Percentiles rank a stretch among this genome's conserved stretches.
Conservation (phyloP, 2,113 vertebrate species). For the Paradisaea rubra region DNA sequence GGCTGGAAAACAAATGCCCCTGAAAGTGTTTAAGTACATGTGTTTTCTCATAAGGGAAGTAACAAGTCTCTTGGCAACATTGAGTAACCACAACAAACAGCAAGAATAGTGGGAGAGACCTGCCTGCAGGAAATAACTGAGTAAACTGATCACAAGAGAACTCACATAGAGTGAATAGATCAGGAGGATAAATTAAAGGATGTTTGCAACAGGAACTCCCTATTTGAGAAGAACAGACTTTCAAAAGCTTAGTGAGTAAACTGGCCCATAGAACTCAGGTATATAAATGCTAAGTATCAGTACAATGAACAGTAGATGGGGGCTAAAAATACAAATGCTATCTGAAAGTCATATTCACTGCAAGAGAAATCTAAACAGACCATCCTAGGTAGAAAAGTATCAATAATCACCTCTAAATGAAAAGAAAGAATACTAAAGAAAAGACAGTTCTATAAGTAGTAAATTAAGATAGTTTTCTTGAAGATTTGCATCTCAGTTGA, state of each 20-base stretch:
- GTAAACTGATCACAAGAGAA: background rate
- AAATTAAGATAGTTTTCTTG: background rate
- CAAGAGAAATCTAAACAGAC: background rate
- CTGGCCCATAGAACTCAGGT: background rate
- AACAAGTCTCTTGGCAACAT: background rate
- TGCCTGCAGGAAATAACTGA: background rate
- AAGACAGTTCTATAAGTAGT: background rate
- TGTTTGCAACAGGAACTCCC: background rate
- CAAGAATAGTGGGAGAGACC: background rate
- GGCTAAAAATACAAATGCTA: background rate
- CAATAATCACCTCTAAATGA: background rate
- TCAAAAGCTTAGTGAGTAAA: background rate
- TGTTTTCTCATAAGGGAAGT: background rate
- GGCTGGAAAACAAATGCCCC: background rate
- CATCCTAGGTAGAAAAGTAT: background rate
- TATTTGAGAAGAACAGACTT: background rate
- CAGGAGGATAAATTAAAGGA: background rate
- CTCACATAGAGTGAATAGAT: background rate
- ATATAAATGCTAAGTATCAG: background rate
- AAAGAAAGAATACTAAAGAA: background rate
- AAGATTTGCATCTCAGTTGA: background rate
- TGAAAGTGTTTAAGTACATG: background rate
- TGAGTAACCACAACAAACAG: background rate
- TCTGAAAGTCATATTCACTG: background rate
- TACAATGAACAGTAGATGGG: background rate